A percentile compares a stretch with the other conserved stretches of the same genome.
phyloP scores from a whole-genome alignment of 2,113 vertebrate genomes.

The Cisticola juncidis region DNA sequence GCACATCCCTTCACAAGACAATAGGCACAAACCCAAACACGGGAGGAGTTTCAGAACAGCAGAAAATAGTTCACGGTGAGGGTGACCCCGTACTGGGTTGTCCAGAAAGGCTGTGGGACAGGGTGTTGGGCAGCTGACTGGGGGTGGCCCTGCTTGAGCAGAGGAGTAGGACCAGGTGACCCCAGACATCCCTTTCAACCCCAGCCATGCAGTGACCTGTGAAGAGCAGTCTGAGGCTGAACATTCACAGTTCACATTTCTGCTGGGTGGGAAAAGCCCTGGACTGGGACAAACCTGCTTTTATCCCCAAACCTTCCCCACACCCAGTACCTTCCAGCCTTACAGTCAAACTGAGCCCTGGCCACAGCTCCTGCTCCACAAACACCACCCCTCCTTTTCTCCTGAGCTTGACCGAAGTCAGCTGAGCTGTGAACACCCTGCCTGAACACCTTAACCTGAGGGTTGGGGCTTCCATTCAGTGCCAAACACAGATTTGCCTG shows the following conservation, averaged over 20 bases:
- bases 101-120: not conserved
- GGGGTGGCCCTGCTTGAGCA: not conserved
- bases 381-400: not conserved
- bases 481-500: not conserved
- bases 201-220: not conserved
- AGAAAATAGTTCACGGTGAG: not conserved
- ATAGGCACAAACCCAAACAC: not conserved
- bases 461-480: not conserved
- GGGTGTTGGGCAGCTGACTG: not conserved
- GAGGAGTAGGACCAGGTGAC: not conserved
- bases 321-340: not conserved
- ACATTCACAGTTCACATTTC: not conserved
- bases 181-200: not conserved
- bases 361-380: not conserved
- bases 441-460: not conserved
- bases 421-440: not conserved
- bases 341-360: not conserved
- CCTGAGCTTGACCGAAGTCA: rapidly evolving
- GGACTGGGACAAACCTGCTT: not conserved
- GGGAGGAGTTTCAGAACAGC: not conserved
- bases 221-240: not conserved
- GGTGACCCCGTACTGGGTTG: not conserved
- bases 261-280: not conserved
- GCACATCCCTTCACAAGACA: not conserved
- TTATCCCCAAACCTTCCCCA: not conserved